These are phyloP conservation scores for Hirtodrosophila confusa DNA, from an alignment of 2,888 invertebrate species.

Conservation along the genomic window DNA sequence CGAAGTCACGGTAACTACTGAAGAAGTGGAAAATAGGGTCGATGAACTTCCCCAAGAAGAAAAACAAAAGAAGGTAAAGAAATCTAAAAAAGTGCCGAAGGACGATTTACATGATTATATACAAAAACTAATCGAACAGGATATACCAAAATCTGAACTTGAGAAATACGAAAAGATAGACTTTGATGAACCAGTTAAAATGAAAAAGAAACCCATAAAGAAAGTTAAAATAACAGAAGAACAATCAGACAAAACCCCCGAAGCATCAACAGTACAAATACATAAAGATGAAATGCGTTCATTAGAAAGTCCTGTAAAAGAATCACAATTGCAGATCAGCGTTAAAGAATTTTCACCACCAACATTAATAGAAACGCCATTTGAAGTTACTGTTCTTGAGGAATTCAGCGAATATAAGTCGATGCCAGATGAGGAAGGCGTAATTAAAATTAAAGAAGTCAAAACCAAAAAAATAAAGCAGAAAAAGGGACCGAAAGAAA, in stretches of 20 bases:
- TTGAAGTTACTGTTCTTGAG: constrained; percentile 68
- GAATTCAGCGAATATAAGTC: constrained; percentile 79
- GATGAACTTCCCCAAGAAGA: constrained; percentile 57
- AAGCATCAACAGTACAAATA: constrained; percentile 42
- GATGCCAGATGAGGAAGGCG: constrained; percentile 73
- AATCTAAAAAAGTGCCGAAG: constrained; percentile 81
- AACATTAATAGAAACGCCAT: constrained; percentile 44
- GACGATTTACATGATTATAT: constrained; percentile 83
- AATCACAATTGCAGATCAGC: constrained; percentile 35
- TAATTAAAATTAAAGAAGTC: constrained; percentile 82
- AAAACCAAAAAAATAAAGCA: constrained; percentile 80
- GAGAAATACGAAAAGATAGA: constrained; percentile 84
- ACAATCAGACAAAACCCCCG: constrained; percentile 53
- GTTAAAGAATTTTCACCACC: constrained; percentile 63
- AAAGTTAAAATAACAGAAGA: constrained; percentile 56
- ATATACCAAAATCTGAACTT: constrained; percentile 83
- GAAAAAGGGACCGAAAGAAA: constrained; percentile 83
- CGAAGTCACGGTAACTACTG: constrained; percentile 82
- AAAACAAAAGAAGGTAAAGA: constrained; percentile 77
- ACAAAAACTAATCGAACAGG: constrained; percentile 82
- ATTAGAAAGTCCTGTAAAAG: constrained; percentile 37
- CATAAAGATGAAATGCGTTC: constrained; percentile 6
- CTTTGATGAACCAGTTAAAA: constrained; percentile 83
- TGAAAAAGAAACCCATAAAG: constrained; percentile 59
- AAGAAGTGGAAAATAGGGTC: constrained; percentile 53